Evolutionary conservation across 2,888 invertebrate genomes (phyloP), one percentile per base, ranked within the genome.

Genomic region (Heteropelma amictum): DNA sequence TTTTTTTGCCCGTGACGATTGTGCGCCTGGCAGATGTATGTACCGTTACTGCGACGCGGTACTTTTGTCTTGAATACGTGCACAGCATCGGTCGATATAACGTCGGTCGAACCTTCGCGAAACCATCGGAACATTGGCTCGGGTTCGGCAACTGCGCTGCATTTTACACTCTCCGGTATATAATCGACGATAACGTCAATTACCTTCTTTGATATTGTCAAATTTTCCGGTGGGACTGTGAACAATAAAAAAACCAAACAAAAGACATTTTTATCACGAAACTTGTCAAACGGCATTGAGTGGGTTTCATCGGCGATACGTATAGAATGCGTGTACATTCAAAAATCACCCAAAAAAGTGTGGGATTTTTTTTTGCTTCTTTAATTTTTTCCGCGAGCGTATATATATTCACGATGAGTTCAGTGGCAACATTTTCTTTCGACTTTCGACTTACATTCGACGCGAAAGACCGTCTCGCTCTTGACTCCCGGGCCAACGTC

Each of bases 211-310:
- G 94, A 93, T 7, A 96, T 94, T 0, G 93, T 93, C 80, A 97
- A 93, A 84, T 96, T 95, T 86, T 96, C 96, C n/a, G 97, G 97
- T 77, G 95, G 93, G 91, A 93, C 95, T 95, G 86, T 21, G n/a
- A n/a, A n/a, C 17, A 6, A 10, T 3, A 8, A 47, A 19, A 53
- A 21, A 54, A 58, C 35, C 53, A 33, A 58, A 17, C 8, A 49
- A 53, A 61, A 28, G 0, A 2, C 4, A 21, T 40, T 58, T 58
- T 14, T n/a, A 17, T 58, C 5, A 8, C 4, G 5, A 58, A 45
- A 17, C 17, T 8, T 28, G 14, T 12, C 12, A 14, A 40, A 40
- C n/a, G n/a, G n/a, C n/a, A n/a, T n/a, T n/a, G n/a, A n/a, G n/a
- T n/a, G n/a, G n/a, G n/a, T n/a, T n/a, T n/a, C n/a, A n/a, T n/a